Conservation (phyloP, 2,113 vertebrate species). For the Rafetus swinhoei region DNA sequence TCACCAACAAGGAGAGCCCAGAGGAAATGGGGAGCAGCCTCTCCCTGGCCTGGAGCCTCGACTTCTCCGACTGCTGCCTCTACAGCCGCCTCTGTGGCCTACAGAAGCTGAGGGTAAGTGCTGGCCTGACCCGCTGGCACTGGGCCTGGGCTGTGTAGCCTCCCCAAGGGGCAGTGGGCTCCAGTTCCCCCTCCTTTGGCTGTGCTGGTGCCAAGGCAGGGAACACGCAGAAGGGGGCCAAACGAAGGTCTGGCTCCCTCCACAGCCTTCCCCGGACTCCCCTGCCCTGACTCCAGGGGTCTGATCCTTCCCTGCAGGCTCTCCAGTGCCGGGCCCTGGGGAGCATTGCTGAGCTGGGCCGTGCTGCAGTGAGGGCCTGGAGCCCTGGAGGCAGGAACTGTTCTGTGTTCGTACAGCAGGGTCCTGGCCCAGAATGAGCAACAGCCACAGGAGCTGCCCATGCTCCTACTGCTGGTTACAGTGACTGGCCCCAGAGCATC, state of each 20-base stretch:
- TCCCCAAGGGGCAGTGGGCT: not conserved
- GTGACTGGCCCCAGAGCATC: not conserved
- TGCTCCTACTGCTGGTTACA: not conserved
- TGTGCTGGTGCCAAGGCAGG: not conserved
- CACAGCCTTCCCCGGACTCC: not conserved
- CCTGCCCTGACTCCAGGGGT: not conserved
- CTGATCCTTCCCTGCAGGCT: not conserved
- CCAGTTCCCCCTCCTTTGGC: not conserved
- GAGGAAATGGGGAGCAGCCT: conserved; percentile 82
- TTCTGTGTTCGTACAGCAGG: not conserved
- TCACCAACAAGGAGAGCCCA: conserved; percentile 83
- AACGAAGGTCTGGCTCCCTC: not conserved
- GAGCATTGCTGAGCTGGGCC: not conserved
- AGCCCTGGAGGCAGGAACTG: not conserved
- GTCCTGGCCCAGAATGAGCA: not conserved
- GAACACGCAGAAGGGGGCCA: not conserved
- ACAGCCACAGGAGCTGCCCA: not conserved
- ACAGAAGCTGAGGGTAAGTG: conserved; percentile 85
- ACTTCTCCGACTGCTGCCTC: conserved; percentile 75
- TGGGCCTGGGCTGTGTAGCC: not conserved
- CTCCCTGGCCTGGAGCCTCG: conserved; percentile 59
- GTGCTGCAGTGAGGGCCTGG: not conserved
- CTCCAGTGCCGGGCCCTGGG: not conserved
- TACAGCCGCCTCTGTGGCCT: conserved; percentile 84
- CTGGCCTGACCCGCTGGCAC: fast-evolving